phyloP scores from a whole-genome alignment of 2,113 vertebrate genomes.

The Mus pahari region DNA sequence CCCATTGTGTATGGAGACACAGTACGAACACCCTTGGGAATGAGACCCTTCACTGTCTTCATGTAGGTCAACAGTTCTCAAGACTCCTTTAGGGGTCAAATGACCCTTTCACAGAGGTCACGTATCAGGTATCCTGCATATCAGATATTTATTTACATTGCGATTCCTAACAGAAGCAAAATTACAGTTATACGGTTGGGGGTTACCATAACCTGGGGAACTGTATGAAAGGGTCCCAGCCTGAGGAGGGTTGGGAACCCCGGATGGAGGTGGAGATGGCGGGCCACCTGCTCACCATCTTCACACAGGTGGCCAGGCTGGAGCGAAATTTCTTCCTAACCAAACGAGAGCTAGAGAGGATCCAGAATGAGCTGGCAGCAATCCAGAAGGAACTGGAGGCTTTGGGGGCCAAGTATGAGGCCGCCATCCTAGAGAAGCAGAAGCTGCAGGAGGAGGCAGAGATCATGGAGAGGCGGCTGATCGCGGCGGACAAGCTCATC shows the following conservation, averaged over 20 bases:
- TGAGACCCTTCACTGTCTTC: fast-evolving
- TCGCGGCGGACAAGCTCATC: slow-evolving; percentile 96
- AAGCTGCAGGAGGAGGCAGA: slow-evolving; percentile 95
- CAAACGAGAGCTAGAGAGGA: slow-evolving; percentile 91
- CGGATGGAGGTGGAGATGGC: not conserved
- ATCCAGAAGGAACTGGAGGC: slow-evolving; percentile 92
- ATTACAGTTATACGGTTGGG: not conserved
- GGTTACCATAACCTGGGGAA: not conserved
- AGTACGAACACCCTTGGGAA: not conserved
- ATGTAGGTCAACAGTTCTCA: not conserved
- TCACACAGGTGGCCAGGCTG: slow-evolving; percentile 91
- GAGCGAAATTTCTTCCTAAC: slow-evolving; percentile 93
- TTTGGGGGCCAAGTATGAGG: slow-evolving; percentile 92
- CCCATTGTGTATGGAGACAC: fast-evolving
- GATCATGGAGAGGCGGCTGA: slow-evolving; percentile 94
- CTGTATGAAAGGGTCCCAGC: not conserved
- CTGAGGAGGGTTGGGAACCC: not conserved
- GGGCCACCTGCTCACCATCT: fast-evolving
- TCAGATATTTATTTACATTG: not conserved
- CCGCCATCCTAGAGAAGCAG: slow-evolving; percentile 91
- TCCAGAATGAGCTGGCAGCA: slow-evolving; percentile 90
- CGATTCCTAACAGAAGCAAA: not conserved
- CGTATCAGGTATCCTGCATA: not conserved
- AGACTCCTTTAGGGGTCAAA: not conserved
- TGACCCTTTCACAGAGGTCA: not conserved